Conservation (phyloP, 1,140 invertebrate genomes). For the Meteorus sp. region DNA sequence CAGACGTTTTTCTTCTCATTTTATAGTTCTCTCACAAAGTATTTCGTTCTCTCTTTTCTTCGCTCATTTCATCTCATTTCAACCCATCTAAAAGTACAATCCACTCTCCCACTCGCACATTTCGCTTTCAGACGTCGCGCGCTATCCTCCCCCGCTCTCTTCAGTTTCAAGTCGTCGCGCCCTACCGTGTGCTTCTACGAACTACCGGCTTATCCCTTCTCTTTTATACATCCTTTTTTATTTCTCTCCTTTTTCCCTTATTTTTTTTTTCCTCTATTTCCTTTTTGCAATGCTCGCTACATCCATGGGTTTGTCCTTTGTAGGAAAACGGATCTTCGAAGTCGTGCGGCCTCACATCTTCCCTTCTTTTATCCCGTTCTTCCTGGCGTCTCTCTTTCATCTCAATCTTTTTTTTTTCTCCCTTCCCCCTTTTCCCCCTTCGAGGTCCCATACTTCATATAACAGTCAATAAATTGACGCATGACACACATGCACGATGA, state of each 20-base stretch:
- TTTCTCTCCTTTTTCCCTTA: conserved; percentile 12
- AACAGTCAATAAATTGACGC: too few species aligned
- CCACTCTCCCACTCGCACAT: conserved; percentile 10
- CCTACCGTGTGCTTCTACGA: too few species aligned
- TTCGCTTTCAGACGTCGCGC: conserved; percentile 13
- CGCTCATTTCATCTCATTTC: background rate
- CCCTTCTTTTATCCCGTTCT: background rate
- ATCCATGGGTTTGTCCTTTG: background rate
- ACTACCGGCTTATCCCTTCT: too few species aligned
- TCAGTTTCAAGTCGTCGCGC: too few species aligned
- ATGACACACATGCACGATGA: too few species aligned
- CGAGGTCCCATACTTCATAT: too few species aligned
- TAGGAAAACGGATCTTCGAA: conserved; percentile 11
- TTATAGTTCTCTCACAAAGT: too few species aligned
- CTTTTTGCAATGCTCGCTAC: conserved; percentile 6
- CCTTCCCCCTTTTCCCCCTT: too few species aligned
- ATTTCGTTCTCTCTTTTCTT: background rate
- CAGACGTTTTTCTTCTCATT: too few species aligned
- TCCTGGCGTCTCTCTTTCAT: background rate
- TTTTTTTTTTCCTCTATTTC: conserved; percentile 12
- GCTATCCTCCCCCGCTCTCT: conserved; percentile 7
- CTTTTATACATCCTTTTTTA: background rate
- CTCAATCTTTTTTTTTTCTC: too few species aligned
- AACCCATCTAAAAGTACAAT: background rate
- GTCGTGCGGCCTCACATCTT: background rate